phyloP scores from a whole-genome alignment of 2,888 invertebrate genomes.

The Megastigmus dorsalis region DNA sequence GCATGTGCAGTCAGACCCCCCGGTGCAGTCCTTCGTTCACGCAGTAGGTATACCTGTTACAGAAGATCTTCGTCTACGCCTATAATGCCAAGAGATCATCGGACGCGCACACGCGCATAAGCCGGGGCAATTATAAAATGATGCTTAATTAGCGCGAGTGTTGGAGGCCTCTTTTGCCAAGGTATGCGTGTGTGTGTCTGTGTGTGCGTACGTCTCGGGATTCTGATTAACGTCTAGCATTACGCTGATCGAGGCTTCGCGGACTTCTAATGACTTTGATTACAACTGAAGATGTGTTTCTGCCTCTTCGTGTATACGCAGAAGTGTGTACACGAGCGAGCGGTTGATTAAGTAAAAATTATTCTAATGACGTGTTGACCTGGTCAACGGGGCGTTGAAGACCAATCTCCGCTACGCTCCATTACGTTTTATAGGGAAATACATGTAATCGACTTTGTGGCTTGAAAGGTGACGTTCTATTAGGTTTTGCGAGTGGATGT shows the following conservation, averaged over 20 bases:
- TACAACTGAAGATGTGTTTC: background rate
- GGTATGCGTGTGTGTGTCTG: too few relatives aligned
- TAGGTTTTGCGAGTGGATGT: too few relatives aligned
- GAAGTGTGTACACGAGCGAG: too few relatives aligned
- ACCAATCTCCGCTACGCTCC: too few relatives aligned
- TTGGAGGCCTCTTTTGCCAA: background rate
- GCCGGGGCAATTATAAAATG: conserved; percentile 35
- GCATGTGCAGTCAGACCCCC: background rate
- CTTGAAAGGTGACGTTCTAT: too few relatives aligned
- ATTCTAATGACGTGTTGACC: background rate
- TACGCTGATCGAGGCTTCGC: background rate
- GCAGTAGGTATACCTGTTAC: too few relatives aligned
- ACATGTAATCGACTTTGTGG: too few relatives aligned
- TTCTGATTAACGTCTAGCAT: conserved; percentile 30
- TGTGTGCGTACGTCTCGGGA: background rate
- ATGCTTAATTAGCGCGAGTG: conserved; percentile 23
- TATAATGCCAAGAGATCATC: too few relatives aligned
- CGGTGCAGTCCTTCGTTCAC: background rate
- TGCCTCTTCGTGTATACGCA: background rate
- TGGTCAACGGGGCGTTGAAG: too few relatives aligned
- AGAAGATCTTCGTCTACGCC: too few relatives aligned
- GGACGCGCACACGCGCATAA: background rate
- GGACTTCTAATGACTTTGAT: conserved; percentile 20
- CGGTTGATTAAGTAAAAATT: background rate
- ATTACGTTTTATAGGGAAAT: too few relatives aligned